Conservation (phyloP, 2,888 invertebrate species). For the Sinotaia quadrata region DNA sequence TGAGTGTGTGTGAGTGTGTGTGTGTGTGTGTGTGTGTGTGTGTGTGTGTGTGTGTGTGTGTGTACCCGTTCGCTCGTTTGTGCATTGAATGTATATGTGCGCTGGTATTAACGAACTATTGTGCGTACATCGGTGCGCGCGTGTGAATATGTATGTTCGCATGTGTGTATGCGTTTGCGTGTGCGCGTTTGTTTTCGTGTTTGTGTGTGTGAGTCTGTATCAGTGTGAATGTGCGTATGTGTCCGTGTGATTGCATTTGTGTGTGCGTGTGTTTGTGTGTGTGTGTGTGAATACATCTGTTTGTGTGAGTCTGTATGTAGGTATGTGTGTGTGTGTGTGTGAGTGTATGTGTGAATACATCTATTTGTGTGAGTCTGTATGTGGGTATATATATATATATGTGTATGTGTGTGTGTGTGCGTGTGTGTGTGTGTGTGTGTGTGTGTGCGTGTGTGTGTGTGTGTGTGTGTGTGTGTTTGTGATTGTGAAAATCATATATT, state of each 20-base stretch:
- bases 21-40: not conserved
- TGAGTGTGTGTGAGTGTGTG: not conserved
- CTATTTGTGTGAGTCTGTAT: no score
- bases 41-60: not conserved
- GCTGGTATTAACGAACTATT: not conserved
- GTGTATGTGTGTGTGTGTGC: not conserved
- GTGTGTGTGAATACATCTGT: not conserved
- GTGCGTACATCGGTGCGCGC: not conserved
- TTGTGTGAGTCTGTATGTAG: not conserved
- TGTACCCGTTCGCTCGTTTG: not conserved
- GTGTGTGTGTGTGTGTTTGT: not conserved
- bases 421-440: not conserved
- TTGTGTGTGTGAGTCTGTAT: not conserved
- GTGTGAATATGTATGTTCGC: not conserved
- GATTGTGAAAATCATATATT: not conserved
- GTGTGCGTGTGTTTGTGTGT: not conserved
- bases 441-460: not conserved
- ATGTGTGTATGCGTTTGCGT: no score
- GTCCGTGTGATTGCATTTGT: not conserved
- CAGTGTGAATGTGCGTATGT: not conserved
- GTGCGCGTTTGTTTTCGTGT: not conserved
- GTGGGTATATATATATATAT: not conserved
- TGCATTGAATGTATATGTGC: not conserved
- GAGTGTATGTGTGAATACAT: no score
- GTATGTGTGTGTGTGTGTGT: no score